Base-by-base conservation (phyloP, 2,797 vertebrate species). In the Gobionotothen gibberifrons region DNA sequence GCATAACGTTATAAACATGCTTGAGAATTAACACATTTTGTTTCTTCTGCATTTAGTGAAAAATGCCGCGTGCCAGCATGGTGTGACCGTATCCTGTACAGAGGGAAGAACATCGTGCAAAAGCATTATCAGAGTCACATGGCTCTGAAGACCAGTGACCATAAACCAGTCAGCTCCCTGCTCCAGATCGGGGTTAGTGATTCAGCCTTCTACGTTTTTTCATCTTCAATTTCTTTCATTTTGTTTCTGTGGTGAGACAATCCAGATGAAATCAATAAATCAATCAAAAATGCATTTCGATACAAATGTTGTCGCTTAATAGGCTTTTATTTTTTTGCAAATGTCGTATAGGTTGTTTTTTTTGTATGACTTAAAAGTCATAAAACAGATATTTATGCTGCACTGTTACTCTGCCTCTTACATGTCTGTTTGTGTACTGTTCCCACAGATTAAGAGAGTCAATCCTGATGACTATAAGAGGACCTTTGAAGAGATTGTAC, bases 11-110 rank as follows among this genome's bases (percentile, higher is more conserved):
- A 53, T 47, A 7, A 42, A 66, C 44, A 15, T 19, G 5, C 26
- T 62, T 62, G 15, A 44, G 2, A 69, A 49, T 26, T 10, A 21
- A 51, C 19, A 19, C 52, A 3, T 39, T 9, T 39, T 58, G 5
- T 69, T 21, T 57, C 22, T 67, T 74, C n/a, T 72, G 9, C n/a
- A 13, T 85, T 46, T 19, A 99, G 98, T 89, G 98, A 99, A 90
- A 99, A 99, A 83, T 98, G 97, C 52, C 96, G 98, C 0, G 94
- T 95, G 3, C 98, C 98, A 17, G 98, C 98, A 0, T 99, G 98
- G 98, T 99, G 98, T 49, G 98, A 99, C 78, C 96, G 98, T 9
- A 94, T 99, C 63, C 95, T 99, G 68, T 99, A 97, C 96, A 95
- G 93, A 87, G 98, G 98, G 42, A 97, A 95, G 84, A 95, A 95